phyloP scores from a whole-genome alignment of 2,888 invertebrate species.

The Mesorhabditis belari region DNA sequence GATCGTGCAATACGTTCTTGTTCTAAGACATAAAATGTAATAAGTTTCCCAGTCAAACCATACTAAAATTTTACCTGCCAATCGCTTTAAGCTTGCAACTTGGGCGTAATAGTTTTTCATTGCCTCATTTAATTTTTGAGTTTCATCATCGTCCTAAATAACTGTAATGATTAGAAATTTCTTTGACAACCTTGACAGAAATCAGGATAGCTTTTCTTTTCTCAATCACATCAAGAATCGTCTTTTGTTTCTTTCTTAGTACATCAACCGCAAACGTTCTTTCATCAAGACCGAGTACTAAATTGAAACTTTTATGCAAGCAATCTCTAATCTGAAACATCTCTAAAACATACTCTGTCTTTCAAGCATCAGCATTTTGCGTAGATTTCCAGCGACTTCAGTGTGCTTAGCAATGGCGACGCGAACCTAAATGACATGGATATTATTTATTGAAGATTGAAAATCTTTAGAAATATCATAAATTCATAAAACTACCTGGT shows the following conservation, averaged over 20 bases:
- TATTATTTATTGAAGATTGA: too few species aligned
- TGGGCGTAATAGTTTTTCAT: conserved; percentile 16
- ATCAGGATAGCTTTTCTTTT: background rate
- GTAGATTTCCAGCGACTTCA: conserved; percentile 29
- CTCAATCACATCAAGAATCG: background rate
- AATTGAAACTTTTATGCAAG: conserved; percentile 3
- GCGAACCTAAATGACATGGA: conserved; percentile 11
- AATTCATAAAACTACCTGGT: conserved; percentile 9
- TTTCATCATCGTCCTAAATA: conserved; percentile 18
- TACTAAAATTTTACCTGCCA: conserved; percentile 15
- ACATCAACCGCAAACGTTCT: conserved; percentile 30
- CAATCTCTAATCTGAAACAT: background rate
- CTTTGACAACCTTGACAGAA: background rate
- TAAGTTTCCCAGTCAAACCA: too few species aligned
- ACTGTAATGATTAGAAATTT: background rate
- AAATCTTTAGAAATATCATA: too few species aligned
- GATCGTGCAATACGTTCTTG: conserved; percentile 24
- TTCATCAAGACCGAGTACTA: conserved; percentile 30
- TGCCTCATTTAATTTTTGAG: conserved; percentile 24
- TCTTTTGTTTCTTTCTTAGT: conserved; percentile 28
- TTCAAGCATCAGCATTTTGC: conserved; percentile 23
- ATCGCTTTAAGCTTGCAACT: conserved; percentile 7
- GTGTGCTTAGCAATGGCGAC: conserved; percentile 30
- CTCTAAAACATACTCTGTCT: conserved; percentile 17
- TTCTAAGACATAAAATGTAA: conserved; percentile 8